Base-by-base conservation (phyloP, 2,888 invertebrate genomes). In the Proisotoma minuta region DNA sequence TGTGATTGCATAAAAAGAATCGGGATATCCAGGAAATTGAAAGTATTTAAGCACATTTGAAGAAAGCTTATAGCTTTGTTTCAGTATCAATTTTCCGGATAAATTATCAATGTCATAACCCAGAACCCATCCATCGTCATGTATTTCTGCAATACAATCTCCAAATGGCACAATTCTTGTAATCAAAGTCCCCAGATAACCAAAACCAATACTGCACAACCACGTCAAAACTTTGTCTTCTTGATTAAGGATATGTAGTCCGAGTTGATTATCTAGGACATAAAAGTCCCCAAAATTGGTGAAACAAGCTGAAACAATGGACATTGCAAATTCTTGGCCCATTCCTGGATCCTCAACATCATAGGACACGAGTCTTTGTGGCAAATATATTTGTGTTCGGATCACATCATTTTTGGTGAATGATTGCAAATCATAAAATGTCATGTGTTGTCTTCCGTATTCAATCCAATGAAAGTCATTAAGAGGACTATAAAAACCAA, bases 341-440 rank as follows among this genome's bases (percentile, higher is more conserved):
- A 43, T 43, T 4, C 18, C 43, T 43, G 43, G 43, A 43, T 43
- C 43, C 43, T 15, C 18, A 5, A 18, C 20, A 4, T 43, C 43
- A 43, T 12, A 43, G 4, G 43, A 18, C 18, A 43, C 20, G 43
- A 43, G 20, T 4, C 43, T 15, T n/a, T 56, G 53, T 10, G 71
- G 71, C 10, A 71, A 34, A 20, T 63, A 60, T 20, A 71, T 58
- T 27, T 61, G 61, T 2, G 65, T 71, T 57, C 67, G 60, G 29
- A 68, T 58, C 0, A 69, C 69, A 60, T 62, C 64, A 24, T 60
- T 69, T 43, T 68, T 54, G 10, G 63, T 66, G n/a, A 69, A 62
- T 1, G 67, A 63, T 51, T 63, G 67, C 28, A 67, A 65, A 28
- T 71, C 71, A 50, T 69, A 71, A 20, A 71, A 64, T 10, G 60